These are phyloP conservation scores for Hesperophylax magnus DNA, from an alignment of 1,140 invertebrate species.

Conservation along the genomic window DNA sequence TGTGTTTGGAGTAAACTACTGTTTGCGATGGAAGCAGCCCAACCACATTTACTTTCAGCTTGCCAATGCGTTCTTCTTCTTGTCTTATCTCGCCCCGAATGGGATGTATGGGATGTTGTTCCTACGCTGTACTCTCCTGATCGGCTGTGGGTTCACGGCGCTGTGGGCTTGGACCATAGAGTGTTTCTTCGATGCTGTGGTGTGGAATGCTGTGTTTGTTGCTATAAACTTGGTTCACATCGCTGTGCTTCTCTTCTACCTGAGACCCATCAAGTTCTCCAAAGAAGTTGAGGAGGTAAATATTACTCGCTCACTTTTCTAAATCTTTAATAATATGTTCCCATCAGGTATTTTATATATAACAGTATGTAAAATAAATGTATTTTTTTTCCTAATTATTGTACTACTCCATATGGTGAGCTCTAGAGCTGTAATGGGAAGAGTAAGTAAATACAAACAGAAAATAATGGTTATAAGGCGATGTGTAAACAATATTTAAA, in stretches of 20 bases:
- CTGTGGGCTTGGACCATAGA: slow-evolving; percentile 88
- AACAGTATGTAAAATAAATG: too few relatives aligned
- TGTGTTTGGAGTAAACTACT: slow-evolving; percentile 66
- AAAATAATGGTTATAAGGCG: too few relatives aligned
- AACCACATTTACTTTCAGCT: slow-evolving; percentile 88
- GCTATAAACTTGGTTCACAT: slow-evolving; percentile 88
- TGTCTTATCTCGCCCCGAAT: slow-evolving; percentile 85
- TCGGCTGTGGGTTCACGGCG: slow-evolving; percentile 83
- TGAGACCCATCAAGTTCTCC: slow-evolving; percentile 87
- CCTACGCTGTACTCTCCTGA: slow-evolving; percentile 80
- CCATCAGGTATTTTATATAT: too few relatives aligned
- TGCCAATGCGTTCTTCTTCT: slow-evolving; percentile 85
- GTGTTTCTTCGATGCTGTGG: slow-evolving; percentile 87
- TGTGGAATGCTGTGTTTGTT: slow-evolving; percentile 90
- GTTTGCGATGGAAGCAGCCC: slow-evolving; percentile 72
- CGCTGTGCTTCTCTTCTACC: slow-evolving; percentile 83
- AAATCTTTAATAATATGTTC: too few relatives aligned
- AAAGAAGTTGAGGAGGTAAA: slow-evolving; percentile 87
- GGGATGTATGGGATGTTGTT: slow-evolving; percentile 85
- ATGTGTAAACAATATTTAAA: too few relatives aligned
- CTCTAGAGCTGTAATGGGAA: too few relatives aligned
- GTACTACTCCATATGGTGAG: too few relatives aligned
- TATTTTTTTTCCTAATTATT: too few relatives aligned
- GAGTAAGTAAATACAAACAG: too few relatives aligned
- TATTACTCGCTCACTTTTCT: too few relatives aligned